A percentile compares a stretch with the other conserved stretches of the same genome.
Conservation (phyloP, 2,888 invertebrate species). For the Cordilura impudica region DNA sequence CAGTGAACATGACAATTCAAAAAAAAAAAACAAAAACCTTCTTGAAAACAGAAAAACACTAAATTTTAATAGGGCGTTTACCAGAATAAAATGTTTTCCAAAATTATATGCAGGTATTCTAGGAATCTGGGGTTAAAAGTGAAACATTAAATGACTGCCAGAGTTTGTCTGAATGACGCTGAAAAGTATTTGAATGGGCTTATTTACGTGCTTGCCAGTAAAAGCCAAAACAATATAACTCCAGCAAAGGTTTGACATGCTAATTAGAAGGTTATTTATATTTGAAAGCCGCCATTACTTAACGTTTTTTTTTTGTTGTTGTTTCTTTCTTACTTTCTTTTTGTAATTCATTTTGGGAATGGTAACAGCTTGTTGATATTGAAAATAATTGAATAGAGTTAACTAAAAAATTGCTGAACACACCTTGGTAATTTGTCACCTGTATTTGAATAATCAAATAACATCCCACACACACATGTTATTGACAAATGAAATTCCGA, state of each 20-base stretch:
- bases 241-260: conserved; percentile 48
- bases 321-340: background rate
- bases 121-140: conserved; percentile 55
- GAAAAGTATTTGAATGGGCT: background rate
- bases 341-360: background rate
- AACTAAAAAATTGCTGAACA: conserved; percentile 23
- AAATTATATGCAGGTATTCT: conserved; percentile 20
- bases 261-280: conserved; percentile 58
- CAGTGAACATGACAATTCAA: conserved; percentile 56
- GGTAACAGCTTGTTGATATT: conserved; percentile 43
- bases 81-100: conserved; percentile 43
- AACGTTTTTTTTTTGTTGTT: background rate
- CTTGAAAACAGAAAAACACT: conserved; percentile 7
- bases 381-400: conserved; percentile 10
- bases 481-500: background rate
- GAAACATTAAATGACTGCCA: conserved; percentile 25
- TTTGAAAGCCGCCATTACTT: conserved; percentile 36
- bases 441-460: conserved; percentile 31
- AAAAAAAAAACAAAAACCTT: conserved; percentile 53
- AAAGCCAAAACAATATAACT: background rate
- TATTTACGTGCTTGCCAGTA: background rate
- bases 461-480: conserved; percentile 33
- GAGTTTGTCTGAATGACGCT: conserved; percentile 29
- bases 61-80: conserved; percentile 45
- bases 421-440: conserved; percentile 61